Base-by-base conservation (phyloP, 2,888 invertebrate genomes). In the Philereme vetulata region DNA sequence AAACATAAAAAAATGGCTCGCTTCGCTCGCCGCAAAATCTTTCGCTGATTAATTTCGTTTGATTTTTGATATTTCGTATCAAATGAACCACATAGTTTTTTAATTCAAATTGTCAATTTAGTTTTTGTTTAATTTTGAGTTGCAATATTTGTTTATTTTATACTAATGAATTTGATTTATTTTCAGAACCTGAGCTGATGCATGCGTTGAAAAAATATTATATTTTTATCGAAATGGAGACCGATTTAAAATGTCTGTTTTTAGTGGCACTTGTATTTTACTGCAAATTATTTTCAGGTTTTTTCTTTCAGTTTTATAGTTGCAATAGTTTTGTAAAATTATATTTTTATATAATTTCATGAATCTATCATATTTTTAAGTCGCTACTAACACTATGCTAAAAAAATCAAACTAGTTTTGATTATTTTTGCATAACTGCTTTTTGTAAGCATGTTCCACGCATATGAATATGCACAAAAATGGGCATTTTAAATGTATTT, bases 151-250 rank as follows among this genome's bases (percentile, higher is more conserved):
- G 42, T 42, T 7, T 32, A 11, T 45, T 32, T 60, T 52, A 46
- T 63, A 64, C 47, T 68, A 66, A 65, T 64, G 44, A 38, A 55
- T 67, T 66, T 65, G 66, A 45, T 49, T 72, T 65, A 72, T 75
- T 84, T 82, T 54, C 80, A 82, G 83, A 74, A 67, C 33, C 53
- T 70, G 44, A 67, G 58, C 44, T 47, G 75, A 57, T 78, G 84
- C 82, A 84, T 83, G 82, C 63, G 10, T 34, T 36, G 36, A 35
- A 54, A 35, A 38, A 46, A 43, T 65, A 62, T 36, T 55, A 51
- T 51, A 44, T 66, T 62, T 75, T 88, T 87, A 88, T 85, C 65
- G 90, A 91, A 92, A 90, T 91, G 91, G 91, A 91, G 91, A 90
- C 72, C 36, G 44, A 65, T 81, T 84, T 86, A 84, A 88, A 90